These are phyloP conservation scores for Malthinus flaveolus DNA, from an alignment of 2,888 invertebrate species.

Conservation along the genomic window DNA sequence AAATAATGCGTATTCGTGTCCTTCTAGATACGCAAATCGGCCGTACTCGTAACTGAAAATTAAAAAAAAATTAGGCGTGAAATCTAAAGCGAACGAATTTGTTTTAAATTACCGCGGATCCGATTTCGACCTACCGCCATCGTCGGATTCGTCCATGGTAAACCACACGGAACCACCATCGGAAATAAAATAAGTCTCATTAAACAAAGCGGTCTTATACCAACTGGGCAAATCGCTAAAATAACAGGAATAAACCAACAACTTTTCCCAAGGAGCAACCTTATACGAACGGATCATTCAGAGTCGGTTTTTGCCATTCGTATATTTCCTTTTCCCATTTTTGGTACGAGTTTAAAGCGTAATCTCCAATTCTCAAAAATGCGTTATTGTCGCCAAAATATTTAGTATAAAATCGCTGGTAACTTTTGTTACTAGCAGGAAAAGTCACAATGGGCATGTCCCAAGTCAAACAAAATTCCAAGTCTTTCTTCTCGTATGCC, in stretches of 20 bases:
- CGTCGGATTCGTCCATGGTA: slow-evolving; percentile 63
- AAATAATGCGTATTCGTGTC: slow-evolving; percentile 96
- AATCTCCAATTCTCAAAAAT: slow-evolving; percentile 73
- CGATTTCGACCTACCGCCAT: slow-evolving; percentile 60
- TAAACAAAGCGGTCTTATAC: slow-evolving; percentile 96
- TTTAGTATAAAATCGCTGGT: slow-evolving; percentile 80
- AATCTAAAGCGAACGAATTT: neutral
- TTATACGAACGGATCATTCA: slow-evolving; percentile 69
- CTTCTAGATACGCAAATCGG: slow-evolving; percentile 90
- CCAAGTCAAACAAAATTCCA: slow-evolving; percentile 83
- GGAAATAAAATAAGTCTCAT: slow-evolving; percentile 89
- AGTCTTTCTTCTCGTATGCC: slow-evolving; percentile 56
- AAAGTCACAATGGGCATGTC: slow-evolving; percentile 90
- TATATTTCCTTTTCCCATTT: slow-evolving; percentile 84
- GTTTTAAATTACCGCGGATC: slow-evolving; percentile 67
- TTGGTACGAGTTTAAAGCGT: slow-evolving; percentile 74
- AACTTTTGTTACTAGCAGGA: slow-evolving; percentile 66
- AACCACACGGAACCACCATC: slow-evolving; percentile 94
- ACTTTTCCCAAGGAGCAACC: neutral
- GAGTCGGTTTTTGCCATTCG: slow-evolving; percentile 83
- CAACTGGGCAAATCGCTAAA: slow-evolving; percentile 76
- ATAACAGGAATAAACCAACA: slow-evolving; percentile 21
- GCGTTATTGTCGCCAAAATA: slow-evolving; percentile 76
- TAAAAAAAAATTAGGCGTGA: neutral
- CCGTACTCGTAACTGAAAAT: slow-evolving; percentile 65